phyloP scores from a whole-genome alignment of 2,888 invertebrate species.

The Lomographa bimaculata region DNA sequence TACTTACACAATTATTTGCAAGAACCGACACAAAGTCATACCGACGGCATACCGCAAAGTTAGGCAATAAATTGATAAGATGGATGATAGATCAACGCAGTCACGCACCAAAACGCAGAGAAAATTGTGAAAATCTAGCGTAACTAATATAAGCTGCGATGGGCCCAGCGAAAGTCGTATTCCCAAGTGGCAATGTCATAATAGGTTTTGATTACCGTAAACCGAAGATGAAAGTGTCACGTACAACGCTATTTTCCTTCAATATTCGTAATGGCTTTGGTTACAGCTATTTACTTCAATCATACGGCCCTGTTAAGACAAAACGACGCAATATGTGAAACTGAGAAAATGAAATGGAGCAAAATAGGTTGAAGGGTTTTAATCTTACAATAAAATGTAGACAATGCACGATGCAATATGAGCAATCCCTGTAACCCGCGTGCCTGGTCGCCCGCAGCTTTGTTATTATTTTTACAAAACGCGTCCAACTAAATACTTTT shows the following conservation, averaged over 20 bases:
- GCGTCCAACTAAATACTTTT: too few relatives aligned
- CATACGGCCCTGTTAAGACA: too few relatives aligned
- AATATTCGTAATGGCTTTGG: conserved; percentile 4
- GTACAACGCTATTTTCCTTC: conserved; percentile 18
- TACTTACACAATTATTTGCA: too few relatives aligned
- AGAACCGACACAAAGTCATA: too few relatives aligned
- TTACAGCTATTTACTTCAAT: conserved; percentile 1
- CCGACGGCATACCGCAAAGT: conserved; percentile 8
- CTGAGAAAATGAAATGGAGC: too few relatives aligned
- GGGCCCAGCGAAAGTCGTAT: conserved; percentile 50
- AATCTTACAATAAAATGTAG: too few relatives aligned
- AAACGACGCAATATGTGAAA: too few relatives aligned
- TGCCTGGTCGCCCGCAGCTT: too few relatives aligned
- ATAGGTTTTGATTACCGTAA: conserved; percentile 39
- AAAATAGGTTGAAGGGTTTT: too few relatives aligned
- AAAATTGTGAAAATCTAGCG: conserved; percentile 69
- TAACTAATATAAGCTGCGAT: conserved; percentile 53
- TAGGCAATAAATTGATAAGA: conserved; percentile 44
- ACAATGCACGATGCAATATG: too few relatives aligned
- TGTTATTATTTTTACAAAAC: too few relatives aligned
- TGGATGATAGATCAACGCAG: conserved; percentile 38
- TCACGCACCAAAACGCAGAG: conserved; percentile 63
- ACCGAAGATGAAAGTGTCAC: conserved; percentile 38
- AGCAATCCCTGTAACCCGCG: too few relatives aligned
- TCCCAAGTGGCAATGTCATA: conserved; percentile 33